Evolutionary conservation across 2,797 vertebrate genomes (phyloP).

Genomic region (Cirrhinus molitorella): DNA sequence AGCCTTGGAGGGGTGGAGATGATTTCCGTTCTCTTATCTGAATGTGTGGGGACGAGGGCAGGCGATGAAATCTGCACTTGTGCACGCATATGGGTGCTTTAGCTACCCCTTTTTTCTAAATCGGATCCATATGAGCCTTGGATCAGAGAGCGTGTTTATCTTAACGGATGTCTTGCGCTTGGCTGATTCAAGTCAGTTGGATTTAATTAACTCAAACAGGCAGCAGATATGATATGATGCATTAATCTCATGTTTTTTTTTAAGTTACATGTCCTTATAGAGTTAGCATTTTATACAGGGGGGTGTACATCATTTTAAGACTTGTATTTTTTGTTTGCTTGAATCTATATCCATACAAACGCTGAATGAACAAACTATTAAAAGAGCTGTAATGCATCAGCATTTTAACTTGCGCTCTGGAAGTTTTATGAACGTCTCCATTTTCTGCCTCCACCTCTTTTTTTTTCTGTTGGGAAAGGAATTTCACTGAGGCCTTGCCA

Average conservation of each 20-base stretch:
- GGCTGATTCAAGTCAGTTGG: slow-evolving; percentile 1
- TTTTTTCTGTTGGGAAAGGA: slow-evolving; percentile 37
- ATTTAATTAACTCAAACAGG: slow-evolving; percentile 13
- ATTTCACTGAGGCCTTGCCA: slow-evolving; percentile 64
- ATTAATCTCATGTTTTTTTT: neutral
- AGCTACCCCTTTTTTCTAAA: slow-evolving; percentile 28
- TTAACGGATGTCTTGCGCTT: slow-evolving; percentile 6
- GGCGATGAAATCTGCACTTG: slow-evolving; percentile 32
- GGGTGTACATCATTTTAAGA: neutral
- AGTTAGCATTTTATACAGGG: neutral
- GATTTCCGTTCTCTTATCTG: slow-evolving; percentile 36
- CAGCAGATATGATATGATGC: slow-evolving; percentile 13
- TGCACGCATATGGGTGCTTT: neutral
- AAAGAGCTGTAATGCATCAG: neutral
- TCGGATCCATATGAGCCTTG: slow-evolving; percentile 1
- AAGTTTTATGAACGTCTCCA: slow-evolving; percentile 26
- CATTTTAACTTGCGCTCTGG: neutral
- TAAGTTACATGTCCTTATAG: neutral
- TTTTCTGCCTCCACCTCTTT: slow-evolving; percentile 7
- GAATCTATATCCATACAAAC: neutral
- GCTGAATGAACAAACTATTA: neutral
- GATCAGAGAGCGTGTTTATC: slow-evolving; percentile 9
- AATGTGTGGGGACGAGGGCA: slow-evolving; percentile 15
- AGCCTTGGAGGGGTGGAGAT: slow-evolving; percentile 19
- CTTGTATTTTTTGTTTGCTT: neutral